Base-by-base conservation (phyloP, 2,888 invertebrate genomes). In the Serrognathus titanus region DNA sequence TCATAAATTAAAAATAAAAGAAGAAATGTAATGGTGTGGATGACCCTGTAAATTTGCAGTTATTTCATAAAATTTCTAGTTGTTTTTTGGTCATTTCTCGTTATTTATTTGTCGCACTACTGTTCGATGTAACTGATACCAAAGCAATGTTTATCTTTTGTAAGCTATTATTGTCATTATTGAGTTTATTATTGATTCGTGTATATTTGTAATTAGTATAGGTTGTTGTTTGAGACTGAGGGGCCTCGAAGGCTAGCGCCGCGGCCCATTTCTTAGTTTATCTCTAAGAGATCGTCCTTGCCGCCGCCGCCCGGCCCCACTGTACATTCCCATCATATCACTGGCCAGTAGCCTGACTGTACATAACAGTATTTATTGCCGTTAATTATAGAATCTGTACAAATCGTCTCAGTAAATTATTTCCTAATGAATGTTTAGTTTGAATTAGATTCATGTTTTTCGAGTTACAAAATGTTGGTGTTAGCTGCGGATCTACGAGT, bases 51-150 rank as follows among this genome's bases (percentile, higher is more conserved):
- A 16, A 45, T 10, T 13, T 45, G 10, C 45, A 45, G 13, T 45
- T n/a, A 31, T 31, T 7, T 31, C 7, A 6, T 31, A 11, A 49
- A 49, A 38, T 49, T 37, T 20, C n/a, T 41, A 35, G 43, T 52
- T 35, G 36, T 35, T 45, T 52, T 43, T 52, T 36, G 43, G 43
- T 52, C 37, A 52, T 9, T 43, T 45, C 52, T 31, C 45, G 41
- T 54, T 58, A 56, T 56, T 37, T 38, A 51, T 52, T 38, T 56
- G 13, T 51, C 36, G 63, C 57, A 66, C 67, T 70, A 71, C 74
- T 76, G 73, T 76, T 77, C 72, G 72, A 74, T 75, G 78, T 77
- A 78, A 78, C 77, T 74, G 76, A 79, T 78, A 78, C 79, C 79
- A 79, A 79, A 79, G 79, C 78, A 77, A 77, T 78, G 76, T 78